Evolutionary conservation across 2,888 invertebrate species (phyloP), one percentile per base, ranked within the genome.

Genomic region (Orthonychiurus folsomi): DNA sequence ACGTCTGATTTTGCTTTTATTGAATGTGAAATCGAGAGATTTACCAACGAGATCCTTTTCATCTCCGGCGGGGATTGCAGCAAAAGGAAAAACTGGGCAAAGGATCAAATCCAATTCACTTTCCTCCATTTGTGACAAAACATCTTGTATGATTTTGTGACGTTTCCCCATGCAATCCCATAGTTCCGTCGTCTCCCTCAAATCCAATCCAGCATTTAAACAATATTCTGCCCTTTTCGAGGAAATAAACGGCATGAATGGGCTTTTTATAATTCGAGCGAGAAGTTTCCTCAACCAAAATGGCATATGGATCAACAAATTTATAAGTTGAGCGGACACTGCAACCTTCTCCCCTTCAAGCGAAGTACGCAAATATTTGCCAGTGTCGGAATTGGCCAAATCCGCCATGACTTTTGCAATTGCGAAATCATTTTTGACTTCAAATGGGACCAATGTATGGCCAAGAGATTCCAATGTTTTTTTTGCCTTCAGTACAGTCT

Each of bases 21-120:
- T n/a, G n/a, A n/a, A n/a, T n/a, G n/a, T 64, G 62, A n/a, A n/a
- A n/a, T n/a, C n/a, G n/a, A n/a, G n/a, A n/a, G n/a, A n/a, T 69
- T 37, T 37, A 37, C 37, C 37, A 37, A 37, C 37, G 37, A 37
- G 18, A 28, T 56, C 56, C 28, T 56, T 56, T 21, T 27, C 2
- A 37, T 26, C 28, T 28, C 20, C 12, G 20, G 28, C 23, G 26
- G 12, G 25, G 20, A 27, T 25, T 3, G 59, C 59, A 24, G 47
- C 28, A 23, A 59, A 59, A 23, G 73, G 69, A 60, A 76, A 76
- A 15, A 74, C 73, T 2, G 78, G 78, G 61, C 76, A 76, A 21
- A 78, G 66, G 9, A 78, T 66, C 1, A 75, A 76, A 65, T 78
- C 78, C 50, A 78, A 47, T 66, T 64, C 24, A 56, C 58, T 21